These are phyloP conservation scores for Darevskia nairensis DNA, from an alignment of 2,797 vertebrate species.

Conservation along the genomic window DNA sequence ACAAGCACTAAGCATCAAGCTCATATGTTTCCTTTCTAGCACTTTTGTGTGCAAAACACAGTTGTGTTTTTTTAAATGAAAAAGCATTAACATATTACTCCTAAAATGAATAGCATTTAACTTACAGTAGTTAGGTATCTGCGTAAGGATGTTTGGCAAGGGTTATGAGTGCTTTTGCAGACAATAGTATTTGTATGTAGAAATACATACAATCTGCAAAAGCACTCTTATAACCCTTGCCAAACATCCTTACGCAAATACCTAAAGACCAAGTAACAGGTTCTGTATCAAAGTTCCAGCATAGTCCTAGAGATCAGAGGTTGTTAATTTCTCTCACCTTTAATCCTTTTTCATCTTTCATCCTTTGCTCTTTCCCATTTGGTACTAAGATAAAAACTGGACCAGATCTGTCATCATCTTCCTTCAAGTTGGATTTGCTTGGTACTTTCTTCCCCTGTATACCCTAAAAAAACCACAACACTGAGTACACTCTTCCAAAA, in stretches of 20 bases:
- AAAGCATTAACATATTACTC: neutral
- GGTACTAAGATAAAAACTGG: slow-evolving; percentile 92
- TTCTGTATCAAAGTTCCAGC: neutral
- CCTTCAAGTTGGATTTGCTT: slow-evolving; percentile 86
- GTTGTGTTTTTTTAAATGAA: neutral
- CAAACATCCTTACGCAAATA: neutral
- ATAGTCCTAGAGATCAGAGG: neutral
- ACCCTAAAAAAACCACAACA: slow-evolving; percentile 75
- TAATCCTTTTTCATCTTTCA: slow-evolving; percentile 94
- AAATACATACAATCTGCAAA: neutral
- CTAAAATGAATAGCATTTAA: neutral
- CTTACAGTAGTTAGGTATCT: neutral
- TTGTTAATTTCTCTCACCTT: slow-evolving; percentile 84
- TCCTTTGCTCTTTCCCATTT: slow-evolving; percentile 94
- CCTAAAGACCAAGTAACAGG: neutral
- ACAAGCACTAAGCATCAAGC: no score
- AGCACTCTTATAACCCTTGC: neutral
- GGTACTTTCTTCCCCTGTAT: slow-evolving; percentile 88
- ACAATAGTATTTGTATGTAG: neutral
- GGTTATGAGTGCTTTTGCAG: neutral
- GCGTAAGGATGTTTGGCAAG: neutral
- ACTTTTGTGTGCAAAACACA: no score
- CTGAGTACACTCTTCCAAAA: slow-evolving; percentile 43
- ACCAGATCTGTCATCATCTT: slow-evolving; percentile 93
- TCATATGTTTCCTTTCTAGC: no score